Evolutionary conservation across 2,113 vertebrate genomes (phyloP), one percentile per base, ranked within the genome.

Genomic region (Phalacrocorax brasilianus): DNA sequence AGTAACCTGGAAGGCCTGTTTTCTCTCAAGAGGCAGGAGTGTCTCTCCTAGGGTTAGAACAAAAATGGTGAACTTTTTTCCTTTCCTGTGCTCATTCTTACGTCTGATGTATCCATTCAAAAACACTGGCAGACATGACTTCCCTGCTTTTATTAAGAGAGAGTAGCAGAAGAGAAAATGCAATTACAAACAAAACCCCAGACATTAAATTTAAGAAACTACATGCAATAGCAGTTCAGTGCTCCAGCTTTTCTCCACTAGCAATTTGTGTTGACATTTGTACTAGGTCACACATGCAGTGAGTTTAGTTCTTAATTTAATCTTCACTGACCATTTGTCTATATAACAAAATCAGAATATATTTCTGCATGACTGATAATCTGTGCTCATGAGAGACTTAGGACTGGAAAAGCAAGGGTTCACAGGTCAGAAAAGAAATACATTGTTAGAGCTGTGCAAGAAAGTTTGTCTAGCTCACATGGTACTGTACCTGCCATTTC

Each of bases 271-370:
- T 33, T 88, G 74, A 74, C 38, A 47, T 91, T 93, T 88, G 50
- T 49, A 77, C 56, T 85, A 62, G 44, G 74, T 89, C 70, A 91
- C 53, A 92, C 49, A 50, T 49, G 22, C 45, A 85, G n/a, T 79
- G 42, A 82, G 14, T 93, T 91, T 93, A 23, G 44, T 62, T 94
- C 50, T 87, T 62, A 76, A 70, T 93, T 93, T 85, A 87, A 85
- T 95, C 88, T 91, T 79, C 70, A 81, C 44, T 88, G 44, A 93
- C 68, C 44, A 62, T 91, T 56, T 56, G 4, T 91, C 38, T 89
- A 4, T 49, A 88, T 67, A 42, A 61, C n/a, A 78, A 88, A 81
- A 91, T 59, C 35, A 91, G 33, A 67, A 92, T 72, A 21, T 70
- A 44, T 89, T 89, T 95, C 66, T 81, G 42, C 40, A 62, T 89